These are phyloP conservation scores for Nesometra sesokonis DNA, from an alignment of 35 echinoderm and acorn worm species.

Conservation along the genomic window DNA sequence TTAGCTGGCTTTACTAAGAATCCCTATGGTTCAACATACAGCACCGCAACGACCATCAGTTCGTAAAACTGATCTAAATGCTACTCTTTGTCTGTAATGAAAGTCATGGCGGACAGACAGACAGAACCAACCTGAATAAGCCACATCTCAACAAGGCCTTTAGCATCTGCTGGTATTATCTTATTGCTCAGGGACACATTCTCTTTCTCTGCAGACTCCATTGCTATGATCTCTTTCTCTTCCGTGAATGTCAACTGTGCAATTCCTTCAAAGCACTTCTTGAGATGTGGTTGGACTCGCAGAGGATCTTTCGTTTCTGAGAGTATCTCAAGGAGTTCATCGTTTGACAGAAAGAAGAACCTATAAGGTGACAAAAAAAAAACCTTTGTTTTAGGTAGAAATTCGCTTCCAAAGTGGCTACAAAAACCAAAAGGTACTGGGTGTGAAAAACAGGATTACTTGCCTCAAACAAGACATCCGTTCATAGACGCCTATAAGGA, in stretches of 20 bases:
- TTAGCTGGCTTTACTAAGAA: background rate
- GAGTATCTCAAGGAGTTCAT: conserved; percentile 89
- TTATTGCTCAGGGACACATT: conserved; percentile 52
- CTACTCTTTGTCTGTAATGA: background rate
- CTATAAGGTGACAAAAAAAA: conserved; percentile 4
- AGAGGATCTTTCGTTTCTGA: conserved; percentile 98
- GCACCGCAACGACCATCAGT: background rate
- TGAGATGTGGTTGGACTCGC: conserved; percentile 92
- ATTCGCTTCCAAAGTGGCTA: too few relatives aligned
- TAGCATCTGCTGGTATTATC: conserved; percentile 86
- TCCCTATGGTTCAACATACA: background rate
- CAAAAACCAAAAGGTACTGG: too few relatives aligned
- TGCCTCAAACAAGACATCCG: too few relatives aligned
- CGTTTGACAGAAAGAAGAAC: conserved; percentile 98
- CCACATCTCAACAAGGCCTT: conserved; percentile 94
- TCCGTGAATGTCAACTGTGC: conserved; percentile 82
- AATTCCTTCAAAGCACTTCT: conserved; percentile 98
- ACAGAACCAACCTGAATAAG: conserved; percentile 91
- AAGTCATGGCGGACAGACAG: too few relatives aligned
- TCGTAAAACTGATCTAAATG: background rate
- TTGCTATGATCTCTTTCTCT: conserved; percentile 86
- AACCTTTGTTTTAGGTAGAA: too few relatives aligned
- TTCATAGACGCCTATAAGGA: too few relatives aligned
- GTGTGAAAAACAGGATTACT: too few relatives aligned
- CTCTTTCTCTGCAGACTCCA: conserved; percentile 96